Conservation (phyloP, 2,888 invertebrate species). For the Polymixis lichenea region DNA sequence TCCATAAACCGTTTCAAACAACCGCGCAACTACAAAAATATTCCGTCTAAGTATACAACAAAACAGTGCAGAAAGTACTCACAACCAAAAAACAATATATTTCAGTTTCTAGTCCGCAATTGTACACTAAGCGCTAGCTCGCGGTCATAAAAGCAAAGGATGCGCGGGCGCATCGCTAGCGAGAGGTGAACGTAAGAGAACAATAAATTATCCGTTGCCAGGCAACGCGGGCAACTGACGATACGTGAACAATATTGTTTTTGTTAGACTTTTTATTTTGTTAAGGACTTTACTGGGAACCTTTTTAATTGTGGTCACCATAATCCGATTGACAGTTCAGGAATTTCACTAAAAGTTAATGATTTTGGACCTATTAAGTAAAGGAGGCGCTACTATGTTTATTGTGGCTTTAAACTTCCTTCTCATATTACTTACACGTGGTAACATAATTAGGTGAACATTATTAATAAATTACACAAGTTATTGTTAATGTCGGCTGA, state of each 20-base stretch:
- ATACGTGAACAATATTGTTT: constrained; percentile 59
- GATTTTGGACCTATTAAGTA: neutral
- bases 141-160: constrained; percentile 69
- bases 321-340: neutral
- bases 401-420: neutral
- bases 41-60: neutral
- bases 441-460: neutral
- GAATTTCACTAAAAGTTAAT: neutral
- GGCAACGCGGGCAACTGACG: constrained; percentile 56
- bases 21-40: neutral
- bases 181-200: constrained; percentile 69
- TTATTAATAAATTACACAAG: neutral
- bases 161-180: constrained; percentile 64
- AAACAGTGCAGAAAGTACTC: neutral
- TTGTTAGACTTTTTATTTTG: constrained; percentile 36
- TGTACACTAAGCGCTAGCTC: constrained; percentile 58
- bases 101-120: constrained; percentile 42
- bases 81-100: constrained; percentile 12
- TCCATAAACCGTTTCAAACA: neutral
- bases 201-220: constrained; percentile 71
- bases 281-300: constrained; percentile 11
- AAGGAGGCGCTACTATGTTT: neutral
- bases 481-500: neutral
- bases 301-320: constrained; percentile 22
- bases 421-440: neutral